A percentile compares a stretch with the other conserved stretches of the same genome.
Evolutionary conservation across 23 tunicate species (phyloP).

Genomic region (Halocynthia aurantium): DNA sequence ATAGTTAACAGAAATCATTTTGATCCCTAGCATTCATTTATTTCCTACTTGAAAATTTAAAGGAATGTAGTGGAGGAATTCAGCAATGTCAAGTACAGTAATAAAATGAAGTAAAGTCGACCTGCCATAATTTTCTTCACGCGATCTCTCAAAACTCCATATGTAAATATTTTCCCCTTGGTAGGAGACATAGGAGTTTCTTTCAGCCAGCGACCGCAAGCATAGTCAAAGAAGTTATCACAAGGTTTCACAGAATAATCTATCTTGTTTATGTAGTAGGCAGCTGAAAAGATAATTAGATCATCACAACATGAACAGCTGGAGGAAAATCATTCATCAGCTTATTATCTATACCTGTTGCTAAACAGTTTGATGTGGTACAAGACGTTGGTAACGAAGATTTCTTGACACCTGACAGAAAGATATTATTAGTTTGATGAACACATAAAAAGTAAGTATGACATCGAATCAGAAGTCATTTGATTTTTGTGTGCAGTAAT

Average conservation of each 20-base stretch:
- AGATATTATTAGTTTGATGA: too few species aligned
- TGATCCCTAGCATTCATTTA: background rate
- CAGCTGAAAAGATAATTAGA: constrained; percentile 15
- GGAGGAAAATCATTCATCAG: background rate
- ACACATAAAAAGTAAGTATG: too few species aligned
- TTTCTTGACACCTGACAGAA: too few species aligned
- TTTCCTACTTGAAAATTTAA: background rate
- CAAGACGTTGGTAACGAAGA: constrained; percentile 17
- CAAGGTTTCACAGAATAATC: constrained; percentile 16
- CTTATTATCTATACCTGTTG: constrained; percentile 37
- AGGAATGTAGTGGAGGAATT: too few species aligned
- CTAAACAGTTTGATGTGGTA: constrained; percentile 61
- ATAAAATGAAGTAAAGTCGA: background rate
- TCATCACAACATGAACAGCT: background rate
- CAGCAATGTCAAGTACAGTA: background rate
- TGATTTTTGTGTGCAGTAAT: too few species aligned
- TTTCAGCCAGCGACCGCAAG: constrained; percentile 79
- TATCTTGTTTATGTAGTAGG: constrained; percentile 19
- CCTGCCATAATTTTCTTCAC: constrained; percentile 35
- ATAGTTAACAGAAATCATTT: background rate
- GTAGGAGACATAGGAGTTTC: constrained; percentile 58
- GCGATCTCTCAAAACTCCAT: constrained; percentile 50
- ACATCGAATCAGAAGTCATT: too few species aligned
- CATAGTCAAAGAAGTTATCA: constrained; percentile 64
- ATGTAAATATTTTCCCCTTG: constrained; percentile 29